Evolutionary conservation across 2,888 invertebrate genomes (phyloP), one percentile per base, ranked within the genome.

Genomic region (Macrosoma leucophasiata): DNA sequence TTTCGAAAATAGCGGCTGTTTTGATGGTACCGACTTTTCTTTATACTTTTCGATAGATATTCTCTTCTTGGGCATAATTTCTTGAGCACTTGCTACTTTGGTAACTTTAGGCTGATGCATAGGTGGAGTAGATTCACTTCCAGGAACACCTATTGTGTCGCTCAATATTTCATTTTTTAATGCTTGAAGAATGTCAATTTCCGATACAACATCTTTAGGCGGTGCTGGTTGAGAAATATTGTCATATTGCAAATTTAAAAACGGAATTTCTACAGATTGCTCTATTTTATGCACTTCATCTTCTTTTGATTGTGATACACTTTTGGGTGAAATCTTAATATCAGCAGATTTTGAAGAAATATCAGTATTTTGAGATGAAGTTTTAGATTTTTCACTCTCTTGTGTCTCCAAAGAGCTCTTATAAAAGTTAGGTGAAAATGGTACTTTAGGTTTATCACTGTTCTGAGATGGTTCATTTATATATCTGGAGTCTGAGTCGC

Each of bases 11-110:
- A 58, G 35, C 2, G 48, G 38, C 3, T 47, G 29, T 34, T 48
- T 46, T 18, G 50, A 30, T 3, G 58, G 28, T 28, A 50, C 41
- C 13, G 66, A 39, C 44, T 79, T 84, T 39, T 74, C 62, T 58
- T 84, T 85, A 43, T 85, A 85, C 22, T 69, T 84, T 55, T 84
- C 84, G 23, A 85, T 72, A 4, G 84, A 81, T 40, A 85, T 85
- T 52, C 79, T 65, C 56, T 78, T 84, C 39, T 78, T 81, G 4
- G 64, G 59, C 13, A 63, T 50, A 28, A 69, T 58, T 54, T 71
- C 70, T 42, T 66, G 57, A 20, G 62, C 62, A 33, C 60, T 73
- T 8, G 65, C 58, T 5, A 82, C 74, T 62, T 82, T 82, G 9
- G 62, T 65, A 13, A 82, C 22, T 62, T 82, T 82, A 3, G 84